These are phyloP conservation scores for Ramazzottius varieornatus DNA, from an alignment of 2,888 invertebrate genomes.

Conservation along the genomic window DNA sequence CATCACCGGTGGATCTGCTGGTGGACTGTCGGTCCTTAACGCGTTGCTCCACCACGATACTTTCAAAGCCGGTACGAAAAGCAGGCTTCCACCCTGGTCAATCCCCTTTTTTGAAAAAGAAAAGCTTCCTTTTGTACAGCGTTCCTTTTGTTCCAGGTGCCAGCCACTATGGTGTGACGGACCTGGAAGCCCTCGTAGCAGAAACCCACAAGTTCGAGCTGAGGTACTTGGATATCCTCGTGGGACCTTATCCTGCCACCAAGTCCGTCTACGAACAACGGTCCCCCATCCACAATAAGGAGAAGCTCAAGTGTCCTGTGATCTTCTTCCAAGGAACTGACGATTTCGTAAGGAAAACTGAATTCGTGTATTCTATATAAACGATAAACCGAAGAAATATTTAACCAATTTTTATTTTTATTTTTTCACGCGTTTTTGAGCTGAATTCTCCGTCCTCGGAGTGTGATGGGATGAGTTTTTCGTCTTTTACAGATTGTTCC, in stretches of 20 bases:
- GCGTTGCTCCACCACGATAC: conserved; percentile 13
- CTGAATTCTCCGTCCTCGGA: too few species aligned
- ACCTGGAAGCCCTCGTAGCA: conserved; percentile 18
- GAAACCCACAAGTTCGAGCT: conserved; percentile 27
- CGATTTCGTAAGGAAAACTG: conserved; percentile 7
- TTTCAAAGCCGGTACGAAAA: conserved; percentile 20
- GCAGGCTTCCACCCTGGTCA: background rate
- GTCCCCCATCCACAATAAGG: conserved; percentile 21
- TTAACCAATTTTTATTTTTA: too few species aligned
- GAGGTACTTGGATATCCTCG: conserved; percentile 19
- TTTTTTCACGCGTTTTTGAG: too few species aligned
- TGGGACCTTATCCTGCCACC: conserved; percentile 14
- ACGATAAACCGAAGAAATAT: too few species aligned
- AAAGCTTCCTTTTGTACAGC: too few species aligned
- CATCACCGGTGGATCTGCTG: conserved; percentile 25
- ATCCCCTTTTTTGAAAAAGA: background rate
- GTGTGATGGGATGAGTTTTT: too few species aligned
- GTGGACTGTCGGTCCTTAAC: conserved; percentile 21
- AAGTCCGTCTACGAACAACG: conserved; percentile 16
- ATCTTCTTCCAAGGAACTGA: conserved; percentile 20
- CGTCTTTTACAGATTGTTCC: conserved; percentile 19
- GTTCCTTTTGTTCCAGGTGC: conserved; percentile 16
- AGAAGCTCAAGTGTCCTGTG: conserved; percentile 20
- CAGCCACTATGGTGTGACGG: conserved; percentile 24
- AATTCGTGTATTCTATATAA: conserved; percentile 16